Evolutionary conservation across 2,888 invertebrate genomes (phyloP).

Genomic region (Cylindroiulus punctatus): DNA sequence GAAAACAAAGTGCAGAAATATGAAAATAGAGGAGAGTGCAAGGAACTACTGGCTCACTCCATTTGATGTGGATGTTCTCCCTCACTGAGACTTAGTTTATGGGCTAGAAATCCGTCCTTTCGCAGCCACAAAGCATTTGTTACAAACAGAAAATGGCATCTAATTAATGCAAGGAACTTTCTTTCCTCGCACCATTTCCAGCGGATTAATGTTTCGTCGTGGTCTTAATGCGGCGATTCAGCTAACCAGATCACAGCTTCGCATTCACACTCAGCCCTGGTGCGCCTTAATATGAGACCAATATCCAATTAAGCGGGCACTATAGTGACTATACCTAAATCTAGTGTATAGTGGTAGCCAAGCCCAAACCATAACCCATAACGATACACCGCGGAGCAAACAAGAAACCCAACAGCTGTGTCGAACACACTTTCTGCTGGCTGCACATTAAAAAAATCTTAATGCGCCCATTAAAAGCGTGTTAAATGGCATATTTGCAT

Average conservation of each 20-base stretch:
- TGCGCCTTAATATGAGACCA: not conserved
- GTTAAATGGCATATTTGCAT: constrained; percentile 15
- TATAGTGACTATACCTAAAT: not conserved
- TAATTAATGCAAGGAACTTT: constrained; percentile 11
- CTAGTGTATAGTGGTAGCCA: not conserved
- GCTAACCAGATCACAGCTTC: not conserved
- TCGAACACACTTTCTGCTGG: not conserved
- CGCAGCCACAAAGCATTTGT: constrained; percentile 7
- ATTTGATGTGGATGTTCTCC: not conserved
- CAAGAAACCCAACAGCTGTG: constrained; percentile 17
- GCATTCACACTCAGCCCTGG: not conserved
- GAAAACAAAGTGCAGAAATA: not conserved
- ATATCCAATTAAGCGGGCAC: not conserved
- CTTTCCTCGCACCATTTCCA: not conserved
- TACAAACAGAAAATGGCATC: constrained; percentile 2
- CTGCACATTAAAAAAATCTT: constrained; percentile 4
- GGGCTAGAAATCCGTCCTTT: not conserved
- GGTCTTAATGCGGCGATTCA: constrained; percentile 32
- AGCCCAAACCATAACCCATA: not conserved
- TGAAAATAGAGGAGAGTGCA: not conserved
- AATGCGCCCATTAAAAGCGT: constrained; percentile 23
- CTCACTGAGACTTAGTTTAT: not conserved
- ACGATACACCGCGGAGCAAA: constrained; percentile 15
- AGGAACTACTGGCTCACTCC: not conserved
- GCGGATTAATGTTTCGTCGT: constrained; percentile 10